phyloP scores from a whole-genome alignment of 2,113 vertebrate genomes.

The Aspiorhynchus laticeps region DNA sequence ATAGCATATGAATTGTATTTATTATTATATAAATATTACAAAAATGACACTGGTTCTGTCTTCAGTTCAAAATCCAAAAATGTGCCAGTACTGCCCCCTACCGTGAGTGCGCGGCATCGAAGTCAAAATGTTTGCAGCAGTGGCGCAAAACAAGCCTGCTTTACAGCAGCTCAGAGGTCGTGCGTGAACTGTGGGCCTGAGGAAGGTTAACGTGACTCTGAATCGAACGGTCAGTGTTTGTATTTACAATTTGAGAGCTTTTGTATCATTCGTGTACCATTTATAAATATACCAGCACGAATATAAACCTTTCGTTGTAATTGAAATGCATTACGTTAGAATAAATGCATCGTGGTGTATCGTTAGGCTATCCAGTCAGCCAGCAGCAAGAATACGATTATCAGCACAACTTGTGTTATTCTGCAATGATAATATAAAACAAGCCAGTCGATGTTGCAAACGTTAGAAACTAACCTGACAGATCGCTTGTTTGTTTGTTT shows the following conservation, averaged over 20 bases:
- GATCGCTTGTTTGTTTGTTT: not conserved
- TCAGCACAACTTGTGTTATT: not conserved
- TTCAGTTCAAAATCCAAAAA: not conserved
- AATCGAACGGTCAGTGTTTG: slow-evolving; percentile 63
- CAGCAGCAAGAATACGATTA: not conserved
- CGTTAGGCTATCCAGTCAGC: not conserved
- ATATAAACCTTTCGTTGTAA: not conserved
- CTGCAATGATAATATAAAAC: not conserved
- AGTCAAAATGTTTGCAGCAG: slow-evolving; percentile 35
- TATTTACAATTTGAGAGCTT: not conserved
- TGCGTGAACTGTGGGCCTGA: slow-evolving; percentile 24
- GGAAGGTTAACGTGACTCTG: slow-evolving; percentile 73
- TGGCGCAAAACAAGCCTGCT: slow-evolving; percentile 37
- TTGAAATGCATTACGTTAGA: not conserved
- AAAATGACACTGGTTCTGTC: too few relatives aligned
- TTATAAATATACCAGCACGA: not conserved
- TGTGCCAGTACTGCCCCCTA: slow-evolving; percentile 10
- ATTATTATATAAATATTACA: not conserved
- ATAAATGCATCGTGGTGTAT: not conserved
- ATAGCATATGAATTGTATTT: too few relatives aligned
- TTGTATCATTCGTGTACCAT: not conserved
- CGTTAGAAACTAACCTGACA: not conserved
- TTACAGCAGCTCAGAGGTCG: slow-evolving; percentile 42
- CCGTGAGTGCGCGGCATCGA: not conserved
- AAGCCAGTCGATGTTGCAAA: not conserved